These are phyloP conservation scores for Agelas oroides DNA, from an alignment of 37 sponge, comb jelly and placozoan species.

Conservation along the genomic window DNA sequence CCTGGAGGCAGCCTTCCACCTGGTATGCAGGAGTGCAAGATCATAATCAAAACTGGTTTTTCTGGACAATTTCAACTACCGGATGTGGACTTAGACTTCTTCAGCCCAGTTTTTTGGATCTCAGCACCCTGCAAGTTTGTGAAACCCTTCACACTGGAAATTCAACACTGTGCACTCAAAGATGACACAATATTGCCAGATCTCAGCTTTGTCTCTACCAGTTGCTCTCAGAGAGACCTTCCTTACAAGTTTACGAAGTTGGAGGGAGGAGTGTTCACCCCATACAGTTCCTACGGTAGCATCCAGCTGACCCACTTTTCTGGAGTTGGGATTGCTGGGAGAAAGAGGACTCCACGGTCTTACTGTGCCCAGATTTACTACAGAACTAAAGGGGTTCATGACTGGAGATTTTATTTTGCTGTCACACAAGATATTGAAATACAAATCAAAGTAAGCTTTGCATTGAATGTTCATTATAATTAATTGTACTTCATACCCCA, in stretches of 20 bases:
- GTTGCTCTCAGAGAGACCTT: not conserved
- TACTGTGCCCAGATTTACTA: too few relatives aligned
- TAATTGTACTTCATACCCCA: too few relatives aligned
- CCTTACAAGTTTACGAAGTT: not conserved
- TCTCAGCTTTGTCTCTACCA: not conserved
- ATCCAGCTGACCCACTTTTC: conserved; percentile 2
- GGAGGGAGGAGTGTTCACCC: not conserved
- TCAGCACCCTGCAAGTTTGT: not conserved
- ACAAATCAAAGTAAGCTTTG: too few relatives aligned
- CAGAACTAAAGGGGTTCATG: too few relatives aligned
- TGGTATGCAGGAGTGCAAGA: not conserved
- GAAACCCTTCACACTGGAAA: not conserved
- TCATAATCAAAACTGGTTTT: not conserved
- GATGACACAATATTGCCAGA: not conserved
- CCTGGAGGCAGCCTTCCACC: not conserved
- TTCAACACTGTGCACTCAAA: not conserved
- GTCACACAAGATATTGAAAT: too few relatives aligned
- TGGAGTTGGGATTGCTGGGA: not conserved
- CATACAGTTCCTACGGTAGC: not conserved
- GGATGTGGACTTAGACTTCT: not conserved
- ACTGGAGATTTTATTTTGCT: too few relatives aligned
- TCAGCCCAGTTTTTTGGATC: not conserved
- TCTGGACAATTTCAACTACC: not conserved
- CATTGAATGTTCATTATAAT: too few relatives aligned
- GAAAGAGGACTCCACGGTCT: not conserved